Conservation (phyloP, 2,113 vertebrate genomes). For the Microcebus griseorufus region DNA sequence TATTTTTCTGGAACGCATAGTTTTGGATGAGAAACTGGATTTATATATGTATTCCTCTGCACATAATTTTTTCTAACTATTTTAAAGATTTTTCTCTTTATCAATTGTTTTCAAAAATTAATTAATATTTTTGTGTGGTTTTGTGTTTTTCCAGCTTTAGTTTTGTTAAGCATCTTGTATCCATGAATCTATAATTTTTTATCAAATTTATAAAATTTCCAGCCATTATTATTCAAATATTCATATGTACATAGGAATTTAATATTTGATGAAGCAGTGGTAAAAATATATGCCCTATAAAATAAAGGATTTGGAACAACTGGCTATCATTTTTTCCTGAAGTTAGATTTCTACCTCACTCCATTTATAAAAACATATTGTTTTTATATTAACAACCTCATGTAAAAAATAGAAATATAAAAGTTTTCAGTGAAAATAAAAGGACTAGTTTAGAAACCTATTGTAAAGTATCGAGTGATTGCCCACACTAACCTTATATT, state of each 20-base stretch:
- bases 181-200: neutral
- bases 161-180: neutral
- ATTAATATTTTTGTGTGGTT: neutral
- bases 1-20: neutral
- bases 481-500: neutral
- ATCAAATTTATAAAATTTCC: neutral
- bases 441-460: neutral
- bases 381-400: neutral
- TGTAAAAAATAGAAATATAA: neutral
- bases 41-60: neutral
- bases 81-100: constrained; percentile 10
- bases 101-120: neutral
- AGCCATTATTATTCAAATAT: neutral
- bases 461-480: neutral
- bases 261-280: neutral
- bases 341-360: neutral
- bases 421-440: constrained; percentile 1
- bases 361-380: neutral
- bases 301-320: neutral
- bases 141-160: neutral
- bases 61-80: neutral
- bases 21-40: neutral
- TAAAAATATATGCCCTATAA: neutral
- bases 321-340: neutral
- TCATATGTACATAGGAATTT: neutral